Evolutionary conservation across 2,888 invertebrate genomes (phyloP).

Genomic region (Macrosoma leucophasiata): DNA sequence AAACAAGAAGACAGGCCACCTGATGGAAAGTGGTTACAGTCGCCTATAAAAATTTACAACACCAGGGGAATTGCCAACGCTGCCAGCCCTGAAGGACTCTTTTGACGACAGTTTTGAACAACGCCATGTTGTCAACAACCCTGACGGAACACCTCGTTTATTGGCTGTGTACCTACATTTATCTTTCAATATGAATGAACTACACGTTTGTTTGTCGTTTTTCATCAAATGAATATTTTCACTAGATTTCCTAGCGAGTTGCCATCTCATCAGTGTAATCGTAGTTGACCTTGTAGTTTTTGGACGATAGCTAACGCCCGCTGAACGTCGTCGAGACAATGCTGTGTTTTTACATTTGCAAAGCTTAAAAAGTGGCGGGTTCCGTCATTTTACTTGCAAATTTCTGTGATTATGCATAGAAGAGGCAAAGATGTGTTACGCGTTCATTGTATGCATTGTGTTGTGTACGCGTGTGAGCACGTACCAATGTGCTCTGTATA

Average conservation of each 20-base stretch:
- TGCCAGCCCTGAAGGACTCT: too few species aligned
- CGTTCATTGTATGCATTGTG: constrained; percentile 62
- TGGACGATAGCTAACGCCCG: constrained; percentile 32
- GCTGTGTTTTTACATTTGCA: constrained; percentile 56
- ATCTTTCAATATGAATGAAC: too few species aligned
- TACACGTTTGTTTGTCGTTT: too few species aligned
- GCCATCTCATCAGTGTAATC: constrained; percentile 22
- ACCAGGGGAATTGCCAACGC: too few species aligned
- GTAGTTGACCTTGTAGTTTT: constrained; percentile 51
- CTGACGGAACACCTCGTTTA: constrained; percentile 22
- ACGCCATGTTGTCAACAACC: too few species aligned
- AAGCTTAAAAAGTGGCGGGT: constrained; percentile 61
- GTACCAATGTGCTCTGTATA: constrained; percentile 40
- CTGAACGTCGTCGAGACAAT: constrained; percentile 42
- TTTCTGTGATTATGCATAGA: constrained; percentile 63
- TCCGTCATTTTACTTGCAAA: constrained; percentile 69
- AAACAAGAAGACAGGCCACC: too few species aligned
- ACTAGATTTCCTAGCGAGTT: too few species aligned
- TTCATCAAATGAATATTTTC: too few species aligned
- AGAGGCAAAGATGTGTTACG: constrained; percentile 59
- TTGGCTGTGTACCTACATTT: too few species aligned
- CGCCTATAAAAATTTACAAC: too few species aligned
- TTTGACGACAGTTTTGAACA: too few species aligned
- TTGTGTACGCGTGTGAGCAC: constrained; percentile 49
- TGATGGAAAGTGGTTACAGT: too few species aligned